Evolutionary conservation across 2,113 vertebrate genomes (phyloP), one percentile per base, ranked within the genome.

Genomic region (Onychorhynchus coronatus): DNA sequence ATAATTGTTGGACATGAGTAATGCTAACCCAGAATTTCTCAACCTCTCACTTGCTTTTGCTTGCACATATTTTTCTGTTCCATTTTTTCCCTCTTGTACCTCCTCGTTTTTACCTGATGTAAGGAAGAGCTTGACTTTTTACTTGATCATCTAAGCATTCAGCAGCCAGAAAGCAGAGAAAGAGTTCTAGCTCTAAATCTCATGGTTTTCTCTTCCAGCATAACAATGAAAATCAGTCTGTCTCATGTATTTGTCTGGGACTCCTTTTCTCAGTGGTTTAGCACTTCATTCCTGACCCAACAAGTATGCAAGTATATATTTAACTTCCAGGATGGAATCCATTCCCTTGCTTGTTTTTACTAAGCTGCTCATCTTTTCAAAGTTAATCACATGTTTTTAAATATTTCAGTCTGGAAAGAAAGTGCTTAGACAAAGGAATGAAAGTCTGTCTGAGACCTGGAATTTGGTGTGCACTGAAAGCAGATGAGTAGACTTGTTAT

Each of bases 261-360:
- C 55, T 71, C n/a, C 27, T 75, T 27, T 33, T 66, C 18, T 77
- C 25, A 10, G 67, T 92, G 82, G 87, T 86, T 95, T 71, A 78
- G 52, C 77, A 55, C 70, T 87, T 94, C 56, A 78, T 94, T 95
- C 77, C 65, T 71, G 52, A 87, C 73, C 84, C 33, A 53, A 61
- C 22, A 87, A 97, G 63, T 87, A 87, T 87, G 76, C 80, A 71
- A 93, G 65, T 74, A 84, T 81, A 19, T 96, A 59, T 89, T 96
- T 93, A 87, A 81, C 30, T 78, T 96, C 16, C 76, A 94, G 42
- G 23, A 46, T 71, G 80, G 37, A 68, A 74, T 89, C 59, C 2
- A 8, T 67, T 62, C 39, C 14, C 28, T 81, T 94, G 52, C 68
- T 93, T 95, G 39, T 88, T 95, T 92, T 93, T 58, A 59, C 41